These are phyloP conservation scores for Isichthys henryi DNA, from an alignment of 2,113 vertebrate genomes.

Conservation along the genomic window DNA sequence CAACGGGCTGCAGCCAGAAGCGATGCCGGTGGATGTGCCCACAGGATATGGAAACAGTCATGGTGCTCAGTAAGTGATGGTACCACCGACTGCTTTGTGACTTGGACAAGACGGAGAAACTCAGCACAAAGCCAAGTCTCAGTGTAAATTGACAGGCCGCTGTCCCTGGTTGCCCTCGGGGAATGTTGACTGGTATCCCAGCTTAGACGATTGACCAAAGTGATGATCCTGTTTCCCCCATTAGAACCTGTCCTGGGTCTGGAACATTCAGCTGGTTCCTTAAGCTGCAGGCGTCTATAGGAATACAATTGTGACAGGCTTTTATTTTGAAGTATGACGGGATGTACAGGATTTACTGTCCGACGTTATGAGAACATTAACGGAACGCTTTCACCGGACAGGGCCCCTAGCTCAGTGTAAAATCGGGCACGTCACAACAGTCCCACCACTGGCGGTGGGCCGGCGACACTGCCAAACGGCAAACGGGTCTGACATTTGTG, in stretches of 20 bases:
- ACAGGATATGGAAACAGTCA: neutral
- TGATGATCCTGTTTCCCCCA: neutral
- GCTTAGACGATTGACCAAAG: neutral
- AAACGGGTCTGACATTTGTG: neutral
- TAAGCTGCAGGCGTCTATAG: neutral
- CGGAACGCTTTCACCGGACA: neutral
- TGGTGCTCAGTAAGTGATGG: neutral
- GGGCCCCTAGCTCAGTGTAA: neutral
- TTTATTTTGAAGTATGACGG: neutral
- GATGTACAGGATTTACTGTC: neutral
- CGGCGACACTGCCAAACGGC: no score
- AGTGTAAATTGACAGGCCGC: neutral
- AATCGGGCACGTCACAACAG: neutral
- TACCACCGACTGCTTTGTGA: neutral
- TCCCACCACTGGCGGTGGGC: neutral
- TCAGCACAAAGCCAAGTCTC: neutral
- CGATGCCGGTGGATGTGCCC: neutral
- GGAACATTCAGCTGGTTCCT: neutral
- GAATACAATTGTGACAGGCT: neutral
- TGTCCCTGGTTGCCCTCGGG: neutral
- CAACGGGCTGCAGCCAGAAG: neutral
- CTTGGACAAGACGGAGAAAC: neutral
- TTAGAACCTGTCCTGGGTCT: neutral
- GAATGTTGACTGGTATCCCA: neutral
- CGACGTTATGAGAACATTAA: neutral